Evolutionary conservation across 2,888 invertebrate genomes (phyloP), one percentile per base, ranked within the genome.

Genomic region (Cistogaster globosa): DNA sequence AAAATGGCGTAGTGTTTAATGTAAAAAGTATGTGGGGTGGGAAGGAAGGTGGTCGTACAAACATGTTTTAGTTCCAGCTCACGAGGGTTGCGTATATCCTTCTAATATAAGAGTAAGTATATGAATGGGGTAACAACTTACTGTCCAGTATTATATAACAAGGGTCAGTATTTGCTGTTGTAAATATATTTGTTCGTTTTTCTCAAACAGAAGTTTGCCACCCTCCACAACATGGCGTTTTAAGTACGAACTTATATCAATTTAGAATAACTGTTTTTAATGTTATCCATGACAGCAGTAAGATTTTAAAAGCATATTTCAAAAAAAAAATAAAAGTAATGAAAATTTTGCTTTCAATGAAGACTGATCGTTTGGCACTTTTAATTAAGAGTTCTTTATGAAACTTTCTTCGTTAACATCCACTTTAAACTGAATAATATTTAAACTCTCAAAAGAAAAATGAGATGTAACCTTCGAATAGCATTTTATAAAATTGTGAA

Each of bases 1-100:
- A 69, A 69, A 69, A 69, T 69, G 69, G 69, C 45, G 57, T 3
- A 26, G n/a, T 45, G 12, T 57, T 69, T n/a, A 45, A 45, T 57
- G 1, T 57, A 12, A 12, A 11, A 12, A 42, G 42, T 69, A 22
- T 22, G 55, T 53, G 38, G 65, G 67, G 51, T 67, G 32, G 67
- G 51, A 36, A 36, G 67, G 51, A 36, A 36, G 67, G 32, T 51
- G 18, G 51, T 51, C 51, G 67, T 36, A 67, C 26, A 53, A 18
- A 18, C 9, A 53, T 20, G 8, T 18, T 18, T 53, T 53, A 11
- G 6, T 18, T 53, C 1, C 2, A 16, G 2, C 18, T 53, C 18
- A 18, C 11, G 7, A 53, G 51, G 51, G 51, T 53, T 53, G 51
- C 9, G n/a, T 53, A 53, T 9, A 53, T 18, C 18, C 51, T 14